Evolutionary conservation across 53 echinoderm and acorn worm species (phyloP).

Genomic region (Patiria pectinifera): DNA sequence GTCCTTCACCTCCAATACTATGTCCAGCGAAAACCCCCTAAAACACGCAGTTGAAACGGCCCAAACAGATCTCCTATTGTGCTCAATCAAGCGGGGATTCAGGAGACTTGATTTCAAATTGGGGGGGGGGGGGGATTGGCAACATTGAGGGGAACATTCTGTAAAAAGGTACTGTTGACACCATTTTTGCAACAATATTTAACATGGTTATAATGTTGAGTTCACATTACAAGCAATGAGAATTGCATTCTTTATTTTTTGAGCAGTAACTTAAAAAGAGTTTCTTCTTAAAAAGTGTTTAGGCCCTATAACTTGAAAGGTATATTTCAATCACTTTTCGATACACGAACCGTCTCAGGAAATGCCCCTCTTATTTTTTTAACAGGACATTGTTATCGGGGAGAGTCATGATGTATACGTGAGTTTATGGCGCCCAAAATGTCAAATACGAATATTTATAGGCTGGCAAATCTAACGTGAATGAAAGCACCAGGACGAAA

Average conservation of each 20-base stretch:
- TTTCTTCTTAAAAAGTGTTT: not conserved
- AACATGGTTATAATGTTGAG: not conserved
- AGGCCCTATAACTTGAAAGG: not conserved
- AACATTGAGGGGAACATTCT: not conserved
- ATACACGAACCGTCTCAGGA: not conserved
- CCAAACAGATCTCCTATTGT: not conserved
- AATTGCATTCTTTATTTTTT: not conserved
- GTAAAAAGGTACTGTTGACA: not conserved
- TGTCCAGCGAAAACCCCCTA: not conserved
- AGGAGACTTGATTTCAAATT: not conserved
- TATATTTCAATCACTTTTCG: too few species aligned
- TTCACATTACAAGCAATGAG: not conserved
- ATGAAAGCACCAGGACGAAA: not conserved
- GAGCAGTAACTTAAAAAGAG: not conserved
- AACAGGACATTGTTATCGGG: not conserved
- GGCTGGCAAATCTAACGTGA: not conserved
- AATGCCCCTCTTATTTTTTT: not conserved
- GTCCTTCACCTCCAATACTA: constrained; percentile 45
- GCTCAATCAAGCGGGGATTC: not conserved
- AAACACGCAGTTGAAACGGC: not conserved
- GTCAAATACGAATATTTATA: not conserved
- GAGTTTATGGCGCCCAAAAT: not conserved
- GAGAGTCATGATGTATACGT: not conserved
- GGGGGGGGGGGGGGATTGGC: not conserved
- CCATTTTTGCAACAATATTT: not conserved